These are phyloP conservation scores for Apostichopus californicus DNA, from an alignment of 35 echinoderm and acorn worm species.

Conservation along the genomic window DNA sequence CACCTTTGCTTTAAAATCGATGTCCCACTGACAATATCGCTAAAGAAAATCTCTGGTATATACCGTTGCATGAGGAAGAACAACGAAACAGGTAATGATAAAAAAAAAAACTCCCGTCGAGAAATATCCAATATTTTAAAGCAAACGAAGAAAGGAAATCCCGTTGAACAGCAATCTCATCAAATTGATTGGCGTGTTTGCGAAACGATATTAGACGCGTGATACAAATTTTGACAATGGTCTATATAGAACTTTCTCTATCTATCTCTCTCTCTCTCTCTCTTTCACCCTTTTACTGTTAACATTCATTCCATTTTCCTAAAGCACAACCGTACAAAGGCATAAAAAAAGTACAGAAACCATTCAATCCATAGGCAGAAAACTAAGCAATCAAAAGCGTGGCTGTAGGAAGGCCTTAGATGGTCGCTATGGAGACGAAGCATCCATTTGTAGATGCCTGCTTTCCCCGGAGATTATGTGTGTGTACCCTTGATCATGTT, in stretches of 20 bases:
- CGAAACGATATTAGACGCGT: background rate
- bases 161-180: background rate
- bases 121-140: background rate
- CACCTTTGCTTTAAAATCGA: too few relatives aligned
- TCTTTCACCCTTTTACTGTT: background rate
- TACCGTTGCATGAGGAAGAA: too few relatives aligned
- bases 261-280: background rate
- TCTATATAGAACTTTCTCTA: constrained; percentile 2
- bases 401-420: constrained; percentile 20
- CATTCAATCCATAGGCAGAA: background rate
- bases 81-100: too few relatives aligned
- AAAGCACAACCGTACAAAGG: constrained; percentile 26
- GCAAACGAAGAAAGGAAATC: background rate
- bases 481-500: constrained; percentile 53
- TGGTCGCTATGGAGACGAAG: constrained; percentile 51
- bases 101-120: background rate
- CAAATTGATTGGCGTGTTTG: background rate
- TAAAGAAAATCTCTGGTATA: too few relatives aligned
- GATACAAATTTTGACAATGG: background rate
- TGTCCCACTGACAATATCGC: too few relatives aligned
- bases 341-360: constrained; percentile 49
- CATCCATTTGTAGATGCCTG: constrained; percentile 44
- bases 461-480: constrained; percentile 45
- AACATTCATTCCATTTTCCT: background rate
- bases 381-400: constrained; percentile 42